These are phyloP conservation scores for Arnoldichthys spilopterus DNA, from an alignment of 2,797 vertebrate genomes.

Conservation along the genomic window DNA sequence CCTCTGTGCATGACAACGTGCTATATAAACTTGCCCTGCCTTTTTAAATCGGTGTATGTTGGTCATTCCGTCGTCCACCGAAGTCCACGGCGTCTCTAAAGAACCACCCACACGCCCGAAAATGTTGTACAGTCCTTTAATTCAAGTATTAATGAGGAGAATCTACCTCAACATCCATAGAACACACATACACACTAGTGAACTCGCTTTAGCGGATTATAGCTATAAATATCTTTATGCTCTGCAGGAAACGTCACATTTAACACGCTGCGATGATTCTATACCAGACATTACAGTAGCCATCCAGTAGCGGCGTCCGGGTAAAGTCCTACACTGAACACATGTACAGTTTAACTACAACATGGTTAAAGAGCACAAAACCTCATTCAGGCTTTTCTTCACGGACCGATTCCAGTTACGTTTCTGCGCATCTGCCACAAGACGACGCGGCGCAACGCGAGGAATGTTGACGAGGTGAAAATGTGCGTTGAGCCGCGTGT, in stretches of 20 bases:
- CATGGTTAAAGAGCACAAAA: conserved; percentile 19
- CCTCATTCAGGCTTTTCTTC: neutral
- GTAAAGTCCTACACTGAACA: conserved; percentile 30
- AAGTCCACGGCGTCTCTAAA: neutral
- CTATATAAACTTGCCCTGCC: no score
- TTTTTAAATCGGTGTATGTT: no score
- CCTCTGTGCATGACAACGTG: no score
- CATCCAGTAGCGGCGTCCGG: neutral
- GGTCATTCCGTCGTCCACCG: no score
- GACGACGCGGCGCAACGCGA: neutral
- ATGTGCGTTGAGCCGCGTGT: no score
- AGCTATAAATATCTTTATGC: conserved; percentile 39
- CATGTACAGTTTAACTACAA: conserved; percentile 36
- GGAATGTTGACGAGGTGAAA: neutral
- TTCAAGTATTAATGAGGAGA: conserved; percentile 13
- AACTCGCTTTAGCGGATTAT: neutral
- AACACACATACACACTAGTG: neutral
- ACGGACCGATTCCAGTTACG: neutral
- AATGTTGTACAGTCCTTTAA: neutral
- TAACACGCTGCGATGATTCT: conserved; percentile 23
- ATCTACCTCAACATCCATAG: neutral
- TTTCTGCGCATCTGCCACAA: conserved; percentile 3
- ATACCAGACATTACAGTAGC: conserved; percentile 21
- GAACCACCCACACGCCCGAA: neutral
- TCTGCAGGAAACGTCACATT: conserved; percentile 28